Evolutionary conservation across 2,888 invertebrate species (phyloP), one percentile per base, ranked within the genome.

Genomic region (Cataglyphis altisquamis): DNA sequence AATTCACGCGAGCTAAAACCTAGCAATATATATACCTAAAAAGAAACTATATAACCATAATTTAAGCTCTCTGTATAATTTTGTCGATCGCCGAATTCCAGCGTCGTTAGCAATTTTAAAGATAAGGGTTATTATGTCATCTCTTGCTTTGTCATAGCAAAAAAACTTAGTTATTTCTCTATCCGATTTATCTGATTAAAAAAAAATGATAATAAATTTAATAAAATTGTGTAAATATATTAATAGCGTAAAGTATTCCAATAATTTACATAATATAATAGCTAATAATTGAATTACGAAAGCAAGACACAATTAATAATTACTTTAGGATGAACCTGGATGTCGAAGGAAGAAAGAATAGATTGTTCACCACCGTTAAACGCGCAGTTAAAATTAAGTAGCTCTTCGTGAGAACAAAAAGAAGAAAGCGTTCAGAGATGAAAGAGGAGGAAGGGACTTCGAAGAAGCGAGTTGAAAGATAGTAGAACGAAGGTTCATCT

Each of bases 401-500:
- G 83, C 78, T 84, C 64, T 78, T 74, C 29, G 48, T 48, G 63
- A 84, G 68, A 74, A 52, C 45, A 66, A 25, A 39, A n/a, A 36
- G 21, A 48, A 57, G 81, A 83, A 66, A 74, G 72, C 48, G 52
- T n/a, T n/a, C 39, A 21, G 8, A 68, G 84, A 73, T 36, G 52
- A 57, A 41, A 41, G 41, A 32, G 62, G 55, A 41, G 41, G 73
- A 39, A 67, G 72, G n/a, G 29, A 36, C 25, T 63, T 66, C 18
- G 57, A 70, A 21, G 57, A 63, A 55, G 60, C 82, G 80, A 66
- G 74, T 62, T 73, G 32, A 66, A 62, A 68, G 66, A 86, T 84
- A 88, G 84, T 84, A 83, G 88, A 90, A 90, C 86, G 87, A 87
- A 89, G 89, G 89, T 91, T 91, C 90, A 88, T 92, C 91, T 91